Conservation (phyloP, 2,113 vertebrate species). For the Megatriorchis doriae region DNA sequence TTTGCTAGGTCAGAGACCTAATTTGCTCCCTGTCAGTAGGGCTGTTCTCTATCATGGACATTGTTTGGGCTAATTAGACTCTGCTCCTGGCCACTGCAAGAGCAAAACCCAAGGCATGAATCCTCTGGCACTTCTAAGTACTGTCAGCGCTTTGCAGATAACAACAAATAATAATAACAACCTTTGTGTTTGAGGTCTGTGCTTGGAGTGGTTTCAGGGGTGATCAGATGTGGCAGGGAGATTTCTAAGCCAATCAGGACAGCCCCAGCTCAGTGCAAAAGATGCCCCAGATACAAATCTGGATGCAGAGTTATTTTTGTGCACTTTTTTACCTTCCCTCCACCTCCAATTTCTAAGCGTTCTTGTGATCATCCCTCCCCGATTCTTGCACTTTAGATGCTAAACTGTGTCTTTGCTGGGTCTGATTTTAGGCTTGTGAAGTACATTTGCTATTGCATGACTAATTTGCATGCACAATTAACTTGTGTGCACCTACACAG, state of each 20-base stretch:
- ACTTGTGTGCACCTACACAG: background rate
- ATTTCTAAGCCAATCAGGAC: background rate
- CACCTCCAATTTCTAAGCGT: background rate
- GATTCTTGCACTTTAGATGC: background rate
- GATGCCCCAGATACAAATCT: background rate
- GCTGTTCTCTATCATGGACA: background rate
- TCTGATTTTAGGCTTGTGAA: background rate
- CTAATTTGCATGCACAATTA: background rate
- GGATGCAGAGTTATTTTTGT: background rate
- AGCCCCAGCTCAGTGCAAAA: background rate
- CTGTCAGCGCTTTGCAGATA: conserved; percentile 12
- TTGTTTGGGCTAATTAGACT: conserved; percentile 49
- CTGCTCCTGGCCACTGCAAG: conserved; percentile 34
- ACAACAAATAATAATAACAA: conserved; percentile 35
- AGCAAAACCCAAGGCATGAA: conserved; percentile 36
- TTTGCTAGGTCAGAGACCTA: conserved; percentile 61
- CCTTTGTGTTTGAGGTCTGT: conserved; percentile 31
- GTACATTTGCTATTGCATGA: background rate
- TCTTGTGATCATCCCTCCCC: background rate
- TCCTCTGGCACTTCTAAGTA: conserved; percentile 15
- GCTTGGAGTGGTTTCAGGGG: background rate
- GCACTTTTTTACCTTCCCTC: background rate
- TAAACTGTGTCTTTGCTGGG: background rate
- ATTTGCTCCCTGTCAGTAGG: conserved; percentile 50
- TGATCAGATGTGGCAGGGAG: conserved; percentile 18